Percentiles rank a stretch among this genome's conserved stretches.
These are phyloP conservation scores for Drosophila lacertosa DNA, from an alignment of 1,140 invertebrate genomes.

Conservation along the genomic window DNA sequence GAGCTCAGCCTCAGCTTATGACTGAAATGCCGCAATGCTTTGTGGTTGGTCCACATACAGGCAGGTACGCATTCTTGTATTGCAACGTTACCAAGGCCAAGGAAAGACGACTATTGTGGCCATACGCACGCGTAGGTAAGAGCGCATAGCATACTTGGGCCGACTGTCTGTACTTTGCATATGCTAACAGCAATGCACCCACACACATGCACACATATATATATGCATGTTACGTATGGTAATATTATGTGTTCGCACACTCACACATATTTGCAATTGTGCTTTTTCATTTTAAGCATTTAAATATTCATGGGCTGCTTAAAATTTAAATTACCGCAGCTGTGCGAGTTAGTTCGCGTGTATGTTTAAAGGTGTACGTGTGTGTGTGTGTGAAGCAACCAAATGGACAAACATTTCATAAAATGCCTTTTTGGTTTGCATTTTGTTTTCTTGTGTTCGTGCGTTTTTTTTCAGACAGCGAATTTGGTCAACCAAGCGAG, in stretches of 20 bases:
- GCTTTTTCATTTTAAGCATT: constrained; percentile 49
- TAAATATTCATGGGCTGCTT: constrained; percentile 53
- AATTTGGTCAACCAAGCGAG: constrained; percentile 39
- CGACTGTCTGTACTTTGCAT: constrained; percentile 42
- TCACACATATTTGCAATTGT: constrained; percentile 39
- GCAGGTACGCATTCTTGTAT: background rate
- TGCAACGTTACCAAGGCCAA: constrained; percentile 27
- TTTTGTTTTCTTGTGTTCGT: background rate
- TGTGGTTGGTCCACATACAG: background rate
- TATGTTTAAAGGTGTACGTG: background rate
- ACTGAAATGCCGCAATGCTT: background rate
- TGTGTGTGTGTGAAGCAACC: constrained; percentile 11
- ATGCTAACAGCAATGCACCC: constrained; percentile 26
- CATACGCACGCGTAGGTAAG: constrained; percentile 9
- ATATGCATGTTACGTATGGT: background rate
- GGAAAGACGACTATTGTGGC: constrained; percentile 18
- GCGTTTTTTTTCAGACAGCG: constrained; percentile 1
- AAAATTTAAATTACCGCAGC: constrained; percentile 45
- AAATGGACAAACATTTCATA: constrained; percentile 37
- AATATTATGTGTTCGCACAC: background rate
- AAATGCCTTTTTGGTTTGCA: constrained; percentile 20
- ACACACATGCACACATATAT: background rate
- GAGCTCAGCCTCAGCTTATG: background rate
- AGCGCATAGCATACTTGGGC: constrained; percentile 38
- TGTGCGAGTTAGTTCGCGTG: constrained; percentile 26